Base-by-base conservation (phyloP, 2,113 vertebrate genomes). In the Mystacornis crossleyi region DNA sequence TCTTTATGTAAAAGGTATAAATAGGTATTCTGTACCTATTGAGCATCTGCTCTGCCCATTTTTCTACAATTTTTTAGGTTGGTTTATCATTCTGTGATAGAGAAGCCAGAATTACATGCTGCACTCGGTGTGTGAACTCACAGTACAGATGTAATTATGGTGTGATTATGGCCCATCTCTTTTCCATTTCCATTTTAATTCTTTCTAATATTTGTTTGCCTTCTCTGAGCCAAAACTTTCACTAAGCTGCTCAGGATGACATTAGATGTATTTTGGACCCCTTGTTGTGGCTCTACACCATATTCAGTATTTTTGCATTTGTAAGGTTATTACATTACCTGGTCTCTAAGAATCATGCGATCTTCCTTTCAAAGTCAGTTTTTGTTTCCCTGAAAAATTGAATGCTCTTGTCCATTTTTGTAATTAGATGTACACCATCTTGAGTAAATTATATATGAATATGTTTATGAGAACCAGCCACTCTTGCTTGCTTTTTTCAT, bases 121-220 rank as follows among this genome's bases (percentile, higher is more conserved):
- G 23, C 29, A 29, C 9, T 79, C 1, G 0, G 14, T 5, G 3
- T 51, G 2, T 54, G 38, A 85, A 36, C 0, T 1, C 28, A 15
- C 17, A 34, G 38, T 40, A 33, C 8, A 23, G 23, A 14, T 50
- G 6, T 24, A 28, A 38, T 26, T 6, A 1, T 36, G 23, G 20
- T 20, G 12, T 69, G 34, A 20, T 54, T 57, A 31, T 21, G 23
- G 29, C 7, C 24, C 9, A 9, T 79, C 29, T 55, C 26, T 54
- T 75, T 33, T 38, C 38, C 38, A 13, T 57, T 36, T 4, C 18
- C 10, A 14, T 71, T 81, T 74, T 31, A 55, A 43, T 71, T 60
- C 55, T 62, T 85, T 80, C 33, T 55, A 1, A 20, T 28, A 24
- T 55, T 61, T 4, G 33, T 77, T 81, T 89, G 61, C 42, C 16